Evolutionary conservation across 2,113 vertebrate genomes (phyloP), one percentile per base, ranked within the genome.

Genomic region (Natator depressus): DNA sequence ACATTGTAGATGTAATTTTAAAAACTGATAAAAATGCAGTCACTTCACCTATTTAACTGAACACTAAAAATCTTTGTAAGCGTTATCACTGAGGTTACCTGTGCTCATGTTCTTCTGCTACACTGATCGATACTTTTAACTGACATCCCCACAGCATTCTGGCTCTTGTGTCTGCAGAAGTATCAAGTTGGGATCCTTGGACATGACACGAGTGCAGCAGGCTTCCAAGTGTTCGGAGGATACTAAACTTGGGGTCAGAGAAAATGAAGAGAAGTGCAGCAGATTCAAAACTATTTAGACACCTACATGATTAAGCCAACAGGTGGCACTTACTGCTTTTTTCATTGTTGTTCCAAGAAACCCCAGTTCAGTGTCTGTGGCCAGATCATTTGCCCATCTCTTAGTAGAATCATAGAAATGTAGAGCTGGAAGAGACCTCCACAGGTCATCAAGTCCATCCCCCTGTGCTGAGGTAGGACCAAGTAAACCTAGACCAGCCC

Each of bases 251-350:
- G 55, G n/a, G 50, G 69, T 51, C 16, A 85, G 78, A 62, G 80
- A 65, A 90, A 51, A 17, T 3, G 2, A 87, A 75, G 82, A 86
- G 55, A 38, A 12, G 9, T 78, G 80, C 72, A 92, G 11, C 6
- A 14, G 42, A 46, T 54, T 19, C 83, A 90, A 95, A 95, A 82
- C 22, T 35, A 82, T 86, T 35, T 65, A 59, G 51, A 47, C 62
- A 69, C 75, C 90, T 95, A 65, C 92, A 13, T 22, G 47, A 86
- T 81, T 88, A 88, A 91, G 47, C 96, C 95, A 96, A 94, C 89
- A 97, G 94, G 93, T 96, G 94, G 95, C 95, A 96, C 95, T 90
- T 96, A 51, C 47, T 80, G 84, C 42, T 79, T 93, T 91, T 55
- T 27, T 83, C 1, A 1, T 83, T 85, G 82, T 84, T 79, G 80